Base-by-base conservation (phyloP, 2,797 vertebrate genomes). In the Pantherophis alleghaniensis region DNA sequence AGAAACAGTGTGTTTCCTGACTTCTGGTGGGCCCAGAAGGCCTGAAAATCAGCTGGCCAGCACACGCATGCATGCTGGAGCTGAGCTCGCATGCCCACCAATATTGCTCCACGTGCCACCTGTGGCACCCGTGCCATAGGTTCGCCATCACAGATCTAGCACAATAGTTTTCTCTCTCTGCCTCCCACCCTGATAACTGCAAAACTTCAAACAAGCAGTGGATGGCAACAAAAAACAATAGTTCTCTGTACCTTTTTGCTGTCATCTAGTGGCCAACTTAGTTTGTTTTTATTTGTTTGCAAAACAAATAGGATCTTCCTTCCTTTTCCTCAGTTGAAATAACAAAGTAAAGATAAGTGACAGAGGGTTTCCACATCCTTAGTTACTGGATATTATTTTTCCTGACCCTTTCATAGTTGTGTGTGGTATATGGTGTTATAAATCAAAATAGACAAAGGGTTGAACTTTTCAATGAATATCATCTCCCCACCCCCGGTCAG, bases 401-500 rank as follows among this genome's bases (percentile, higher is more conserved):
- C 74, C 74, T 47, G 37, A 83, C 9, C 18, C 20, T 83, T 83
- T 47, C 42, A 47, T 47, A 83, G 4, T 24, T 47, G 16, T 74
- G n/a, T 74, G 12, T 20, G 4, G 74, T 47, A 53, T 22, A 69
- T 28, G 10, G 55, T 59, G n/a, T 42, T 86, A 90, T 74, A 93
- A 93, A 94, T 93, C 37, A 59, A 90, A 93, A 88, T 28, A 2
- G 90, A 86, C 51, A 92, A 26, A 92, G 0, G 74, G 11, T 51
- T 94, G 93, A 74, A 93, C 92, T 56, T 94, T 14, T 94, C 91
- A 94, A 94, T 88, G 92, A 89, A 94, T 16, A 32, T 90, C 88
- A 20, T 16, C 24, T 6, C 51, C 1, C 7, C 47, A 1, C 7
- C 9, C 9, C 88, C 66, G n/a, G 90, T 79, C 93, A 95, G 86